phyloP scores from a whole-genome alignment of 1,140 invertebrate genomes.

The Platyscapa corneri region DNA sequence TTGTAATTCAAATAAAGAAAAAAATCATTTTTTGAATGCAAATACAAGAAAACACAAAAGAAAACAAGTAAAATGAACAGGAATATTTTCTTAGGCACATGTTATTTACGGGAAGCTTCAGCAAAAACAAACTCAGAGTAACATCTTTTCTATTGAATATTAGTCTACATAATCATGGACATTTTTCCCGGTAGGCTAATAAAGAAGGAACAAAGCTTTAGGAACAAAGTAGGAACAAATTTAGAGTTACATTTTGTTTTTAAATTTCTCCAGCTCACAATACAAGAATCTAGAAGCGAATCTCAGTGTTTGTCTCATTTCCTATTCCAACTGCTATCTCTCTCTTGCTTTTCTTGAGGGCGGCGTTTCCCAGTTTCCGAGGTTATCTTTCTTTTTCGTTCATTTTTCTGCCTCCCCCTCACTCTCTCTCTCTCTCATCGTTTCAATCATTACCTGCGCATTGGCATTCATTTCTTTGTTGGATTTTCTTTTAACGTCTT shows the following conservation, averaged over 20 bases:
- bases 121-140: background rate
- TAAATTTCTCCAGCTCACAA: background rate
- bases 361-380: background rate
- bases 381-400: background rate
- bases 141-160: background rate
- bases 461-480: background rate
- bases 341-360: background rate
- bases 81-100: background rate
- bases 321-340: background rate
- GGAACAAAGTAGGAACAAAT: background rate
- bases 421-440: background rate
- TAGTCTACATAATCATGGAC: no score
- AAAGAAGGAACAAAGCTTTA: background rate
- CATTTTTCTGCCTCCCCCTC: background rate
- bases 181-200: background rate
- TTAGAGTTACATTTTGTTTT: background rate
- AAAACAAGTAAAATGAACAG: background rate
- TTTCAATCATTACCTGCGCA: background rate
- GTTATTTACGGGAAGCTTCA: background rate
- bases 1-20: no score
- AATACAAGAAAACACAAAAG: background rate
- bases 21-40: no score
- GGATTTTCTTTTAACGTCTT: no score
- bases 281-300: conserved; percentile 24
- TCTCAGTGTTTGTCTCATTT: background rate